Evolutionary conservation across 2,888 invertebrate genomes (phyloP).

Genomic region (Tigriopus californicus): DNA sequence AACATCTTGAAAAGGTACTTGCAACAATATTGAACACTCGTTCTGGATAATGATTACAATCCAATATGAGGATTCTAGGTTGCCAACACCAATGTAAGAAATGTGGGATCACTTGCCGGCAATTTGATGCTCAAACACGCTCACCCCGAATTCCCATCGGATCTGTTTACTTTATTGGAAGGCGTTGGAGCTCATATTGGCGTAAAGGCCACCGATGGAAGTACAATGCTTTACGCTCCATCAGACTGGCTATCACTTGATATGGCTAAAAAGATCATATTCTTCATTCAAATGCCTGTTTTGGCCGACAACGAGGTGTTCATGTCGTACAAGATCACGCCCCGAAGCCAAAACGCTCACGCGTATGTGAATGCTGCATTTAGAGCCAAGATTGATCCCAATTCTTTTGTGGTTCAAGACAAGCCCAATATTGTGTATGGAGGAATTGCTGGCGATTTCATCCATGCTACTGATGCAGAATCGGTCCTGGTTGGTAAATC

Average conservation of each 20-base stretch:
- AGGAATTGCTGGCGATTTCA: constrained; percentile 33
- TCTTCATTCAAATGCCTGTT: neutral
- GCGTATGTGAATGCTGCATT: constrained; percentile 58
- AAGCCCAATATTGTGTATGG: constrained; percentile 43
- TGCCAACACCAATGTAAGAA: constrained; percentile 49
- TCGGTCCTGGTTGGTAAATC: constrained; percentile 17
- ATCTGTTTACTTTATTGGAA: constrained; percentile 22
- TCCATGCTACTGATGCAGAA: constrained; percentile 19
- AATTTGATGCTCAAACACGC: constrained; percentile 27
- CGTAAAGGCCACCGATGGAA: neutral
- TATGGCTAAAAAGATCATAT: neutral
- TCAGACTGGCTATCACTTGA: neutral
- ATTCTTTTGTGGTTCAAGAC: constrained; percentile 32
- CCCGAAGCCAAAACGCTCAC: constrained; percentile 53
- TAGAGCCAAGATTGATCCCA: constrained; percentile 36
- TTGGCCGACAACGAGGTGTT: neutral
- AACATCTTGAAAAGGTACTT: neutral
- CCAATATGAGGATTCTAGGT: constrained; percentile 31
- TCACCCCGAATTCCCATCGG: constrained; percentile 27
- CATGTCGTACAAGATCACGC: constrained; percentile 38
- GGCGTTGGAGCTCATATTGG: constrained; percentile 18
- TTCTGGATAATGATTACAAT: too few species aligned
- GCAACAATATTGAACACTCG: too few species aligned
- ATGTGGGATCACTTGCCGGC: constrained; percentile 33
- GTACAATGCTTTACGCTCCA: too few species aligned